Base-by-base conservation (phyloP, 37 sponge, comb jelly and placozoan genomes). In the Diacarnus erythraeanus region DNA sequence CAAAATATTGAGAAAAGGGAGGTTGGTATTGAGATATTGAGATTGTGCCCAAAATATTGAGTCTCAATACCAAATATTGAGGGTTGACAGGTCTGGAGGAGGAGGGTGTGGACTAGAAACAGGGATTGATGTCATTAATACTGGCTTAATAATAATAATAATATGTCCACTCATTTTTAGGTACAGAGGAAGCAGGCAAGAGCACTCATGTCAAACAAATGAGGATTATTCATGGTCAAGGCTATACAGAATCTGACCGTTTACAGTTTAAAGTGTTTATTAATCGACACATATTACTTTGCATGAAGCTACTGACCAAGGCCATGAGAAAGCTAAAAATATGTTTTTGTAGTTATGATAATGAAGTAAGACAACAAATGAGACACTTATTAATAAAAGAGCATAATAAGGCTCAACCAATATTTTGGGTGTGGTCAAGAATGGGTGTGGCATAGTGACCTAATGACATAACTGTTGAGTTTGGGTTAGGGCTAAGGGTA, bases 121-220 rank as follows among this genome's bases (percentile, higher is more conserved):
- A n/a, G n/a, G n/a, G n/a, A n/a, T n/a, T n/a, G n/a, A n/a, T n/a
- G n/a, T n/a, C n/a, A n/a, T n/a, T n/a, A n/a, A n/a, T 2, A n/a
- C 68, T 30, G 34, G 40, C 57, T 72, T 38, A 1, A 26, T 2
- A 0, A 31, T 31, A 43, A 57, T 64, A 10, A 25, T 8, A 4
- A 22, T 21, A 27, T 8, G 23, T 1, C 37, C 15, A 26, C 0
- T 77, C 39, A 22, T 72, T 25, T 43, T 3, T 74, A 97, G 99
- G 99, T 25, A 93, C 99, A 31, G 99, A 96, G 9, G 99, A 98
- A 60, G 90, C 96, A 42, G 99, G 99, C 34, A 98, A 98, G 77
- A 94, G 93, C 42, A 98, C 99, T 0, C 95, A 95, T 64, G 93
- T 98, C 68, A 98, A 98, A 76, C 99, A 98, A 74, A 98, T 98